Evolutionary conservation across 2,797 vertebrate genomes (phyloP), one percentile per base, ranked within the genome.

Genomic region (Echiichthys vipera): DNA sequence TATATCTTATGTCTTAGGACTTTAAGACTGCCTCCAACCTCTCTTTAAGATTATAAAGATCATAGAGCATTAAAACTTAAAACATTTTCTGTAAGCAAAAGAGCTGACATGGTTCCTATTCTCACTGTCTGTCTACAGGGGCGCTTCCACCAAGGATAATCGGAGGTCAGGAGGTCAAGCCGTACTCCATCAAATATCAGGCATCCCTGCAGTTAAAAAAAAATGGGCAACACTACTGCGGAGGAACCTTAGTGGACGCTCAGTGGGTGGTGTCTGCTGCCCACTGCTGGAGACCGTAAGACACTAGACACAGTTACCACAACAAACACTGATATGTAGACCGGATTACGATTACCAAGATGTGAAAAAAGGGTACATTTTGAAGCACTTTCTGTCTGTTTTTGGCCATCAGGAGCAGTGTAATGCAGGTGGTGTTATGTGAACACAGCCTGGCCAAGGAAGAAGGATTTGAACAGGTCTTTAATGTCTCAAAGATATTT

Each of bases 251-350:
- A 5, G 79, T 95, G 64, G 65, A 89, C 17, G 47, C 65, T 1
- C 69, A 88, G 51, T 96, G 93, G 94, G 93, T 95, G 84, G 83
- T 94, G 56, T 92, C 93, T 91, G 95, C 95, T 79, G 95, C 94
- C 85, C 94, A 95, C 93, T 96, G 95, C 90, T 93, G 93, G 93
- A 93, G 73, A 78, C 93, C 91, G 94, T 96, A 27, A 90, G 94
- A 36, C 92, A 82, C 59, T 85, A 58, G 2, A 32, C 7, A 30
- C 49, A 27, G 25, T 11, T 2, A 5, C 0, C n/a, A 4, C 5
- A 18, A 49, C 0, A 5, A 3, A 43, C n/a, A n/a, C n/a, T n/a
- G n/a, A 13, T 13, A 13, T 36, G 12, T 13, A 13, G 4, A 4
- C 12, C 5, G 34, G n/a, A n/a, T n/a, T n/a, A n/a, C n/a, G n/a